Conservation (phyloP, 2,888 invertebrate genomes). For the Lochmaea capreae region DNA sequence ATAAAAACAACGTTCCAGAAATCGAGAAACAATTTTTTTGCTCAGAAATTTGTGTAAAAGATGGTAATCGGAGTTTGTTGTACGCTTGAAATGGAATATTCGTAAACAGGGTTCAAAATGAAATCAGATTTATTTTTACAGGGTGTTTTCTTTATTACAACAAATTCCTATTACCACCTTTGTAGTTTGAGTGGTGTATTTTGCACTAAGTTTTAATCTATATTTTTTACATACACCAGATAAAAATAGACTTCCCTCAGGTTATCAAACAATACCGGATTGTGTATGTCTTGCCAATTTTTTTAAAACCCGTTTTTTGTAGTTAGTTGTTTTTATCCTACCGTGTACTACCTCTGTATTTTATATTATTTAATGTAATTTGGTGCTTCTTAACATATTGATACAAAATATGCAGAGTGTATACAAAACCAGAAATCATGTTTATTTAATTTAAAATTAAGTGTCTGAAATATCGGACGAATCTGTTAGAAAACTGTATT, state of each 20-base stretch:
- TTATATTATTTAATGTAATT: conserved; percentile 46
- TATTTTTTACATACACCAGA: conserved; percentile 31
- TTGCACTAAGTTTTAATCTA: conserved; percentile 16
- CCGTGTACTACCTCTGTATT: conserved; percentile 52
- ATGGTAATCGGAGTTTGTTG: conserved; percentile 23
- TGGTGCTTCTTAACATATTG: conserved; percentile 47
- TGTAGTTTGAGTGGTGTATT: conserved; percentile 19
- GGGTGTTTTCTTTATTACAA: conserved; percentile 23
- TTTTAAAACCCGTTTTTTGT: conserved; percentile 40
- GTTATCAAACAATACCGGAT: conserved; percentile 44
- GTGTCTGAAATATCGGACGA: background rate
- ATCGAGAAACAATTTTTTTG: conserved; percentile 8
- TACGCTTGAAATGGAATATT: conserved; percentile 12
- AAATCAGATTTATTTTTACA: conserved; percentile 32
- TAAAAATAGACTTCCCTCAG: conserved; percentile 46
- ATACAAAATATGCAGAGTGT: conserved; percentile 21
- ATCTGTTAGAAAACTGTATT: no score
- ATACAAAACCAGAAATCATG: conserved; percentile 4
- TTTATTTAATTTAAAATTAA: background rate
- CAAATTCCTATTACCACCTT: conserved; percentile 16
- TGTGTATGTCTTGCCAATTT: conserved; percentile 50
- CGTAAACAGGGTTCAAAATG: conserved; percentile 28
- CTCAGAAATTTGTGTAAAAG: conserved; percentile 6
- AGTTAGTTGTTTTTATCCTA: conserved; percentile 49
- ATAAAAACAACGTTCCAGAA: background rate